Percentiles rank a stretch among this genome's conserved stretches.
Evolutionary conservation across 2,113 vertebrate genomes (phyloP).

Genomic region (Sinocyclocheilus rhinocerous): DNA sequence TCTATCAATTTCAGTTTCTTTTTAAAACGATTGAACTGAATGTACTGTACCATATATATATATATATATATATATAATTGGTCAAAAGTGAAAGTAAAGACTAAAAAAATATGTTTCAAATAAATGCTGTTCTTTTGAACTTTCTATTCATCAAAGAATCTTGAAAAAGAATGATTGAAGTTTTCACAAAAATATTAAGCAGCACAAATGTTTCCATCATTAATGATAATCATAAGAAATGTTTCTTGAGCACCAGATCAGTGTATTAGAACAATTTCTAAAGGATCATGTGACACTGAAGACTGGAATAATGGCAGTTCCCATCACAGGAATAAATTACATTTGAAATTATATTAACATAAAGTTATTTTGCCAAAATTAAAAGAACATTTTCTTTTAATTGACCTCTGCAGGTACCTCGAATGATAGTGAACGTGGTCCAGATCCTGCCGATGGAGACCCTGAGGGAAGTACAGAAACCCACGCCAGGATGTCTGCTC

Average conservation of each 20-base stretch:
- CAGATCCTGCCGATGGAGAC: constrained; percentile 77
- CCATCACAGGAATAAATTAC: too few relatives aligned
- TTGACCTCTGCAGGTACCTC: constrained; percentile 71
- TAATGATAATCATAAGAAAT: background rate
- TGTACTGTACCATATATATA: too few relatives aligned
- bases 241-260: background rate
- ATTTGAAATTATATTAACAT: too few relatives aligned
- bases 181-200: background rate
- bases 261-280: background rate
- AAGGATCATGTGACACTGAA: background rate
- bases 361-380: too few relatives aligned
- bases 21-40: too few relatives aligned
- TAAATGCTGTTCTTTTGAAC: background rate
- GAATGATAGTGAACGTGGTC: constrained; percentile 80
- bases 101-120: background rate
- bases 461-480: constrained; percentile 77
- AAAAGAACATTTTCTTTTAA: background rate
- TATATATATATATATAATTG: too few relatives aligned
- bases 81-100: background rate
- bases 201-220: background rate
- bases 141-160: background rate
- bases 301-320: background rate
- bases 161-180: too few relatives aligned
- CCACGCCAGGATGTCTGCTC: constrained; percentile 75
- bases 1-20: too few relatives aligned